Conservation (phyloP, 2,888 invertebrate genomes). For the Anoncus sp. region DNA sequence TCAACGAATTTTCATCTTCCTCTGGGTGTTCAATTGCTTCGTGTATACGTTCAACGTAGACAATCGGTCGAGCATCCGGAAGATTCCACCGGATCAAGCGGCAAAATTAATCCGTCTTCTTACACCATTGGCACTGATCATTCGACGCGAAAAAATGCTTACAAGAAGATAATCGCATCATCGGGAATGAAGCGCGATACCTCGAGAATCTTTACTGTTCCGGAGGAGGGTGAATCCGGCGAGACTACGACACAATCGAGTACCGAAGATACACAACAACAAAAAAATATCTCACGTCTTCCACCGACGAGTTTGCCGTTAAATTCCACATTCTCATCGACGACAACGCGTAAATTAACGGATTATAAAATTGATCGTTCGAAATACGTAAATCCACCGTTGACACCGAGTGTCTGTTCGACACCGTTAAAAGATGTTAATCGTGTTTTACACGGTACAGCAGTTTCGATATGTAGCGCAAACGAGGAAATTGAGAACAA, state of each 20-base stretch:
- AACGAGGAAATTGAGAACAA: constrained; percentile 80
- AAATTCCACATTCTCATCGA: constrained; percentile 62
- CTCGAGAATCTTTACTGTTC: constrained; percentile 92
- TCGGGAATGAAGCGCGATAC: constrained; percentile 91
- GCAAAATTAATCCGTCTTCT: constrained; percentile 58
- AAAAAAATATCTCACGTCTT: constrained; percentile 23
- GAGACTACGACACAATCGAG: constrained; percentile 48
- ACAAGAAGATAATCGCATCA: constrained; percentile 72
- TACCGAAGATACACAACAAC: constrained; percentile 18
- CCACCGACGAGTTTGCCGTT: constrained; percentile 65
- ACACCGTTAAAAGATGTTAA: constrained; percentile 91
- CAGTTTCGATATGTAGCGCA: constrained; percentile 90
- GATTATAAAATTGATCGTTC: constrained; percentile 71
- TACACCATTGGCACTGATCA: constrained; percentile 30
- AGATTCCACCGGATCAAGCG: constrained; percentile 35
- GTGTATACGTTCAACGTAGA: constrained; percentile 89
- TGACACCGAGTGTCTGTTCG: constrained; percentile 90
- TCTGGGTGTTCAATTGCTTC: constrained; percentile 91
- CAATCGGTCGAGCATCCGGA: constrained; percentile 81
- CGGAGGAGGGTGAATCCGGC: constrained; percentile 88
- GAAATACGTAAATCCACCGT: constrained; percentile 85
- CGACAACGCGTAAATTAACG: constrained; percentile 66
- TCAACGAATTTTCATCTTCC: constrained; percentile 89
- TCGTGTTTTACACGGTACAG: constrained; percentile 89
- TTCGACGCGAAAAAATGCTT: constrained; percentile 46